phyloP scores from a whole-genome alignment of 2,888 invertebrate species.

The Drosophila crucigera region DNA sequence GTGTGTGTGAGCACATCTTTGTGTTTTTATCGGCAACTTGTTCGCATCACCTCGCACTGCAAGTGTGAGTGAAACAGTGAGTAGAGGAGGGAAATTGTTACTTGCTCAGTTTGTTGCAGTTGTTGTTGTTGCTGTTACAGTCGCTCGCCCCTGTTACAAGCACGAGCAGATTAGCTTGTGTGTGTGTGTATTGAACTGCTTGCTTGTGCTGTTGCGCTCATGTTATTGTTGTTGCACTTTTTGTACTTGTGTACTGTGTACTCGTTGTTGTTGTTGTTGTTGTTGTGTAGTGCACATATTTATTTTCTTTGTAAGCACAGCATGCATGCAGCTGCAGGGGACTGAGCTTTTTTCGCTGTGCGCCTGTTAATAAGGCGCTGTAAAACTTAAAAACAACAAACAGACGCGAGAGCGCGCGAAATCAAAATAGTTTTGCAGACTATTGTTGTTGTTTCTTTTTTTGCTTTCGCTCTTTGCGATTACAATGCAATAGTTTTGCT shows the following conservation, averaged over 20 bases:
- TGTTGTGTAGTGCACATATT: constrained; percentile 48
- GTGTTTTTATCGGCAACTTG: constrained; percentile 58
- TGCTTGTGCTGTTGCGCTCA: constrained; percentile 39
- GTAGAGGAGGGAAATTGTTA: neutral
- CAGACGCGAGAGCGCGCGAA: constrained; percentile 62
- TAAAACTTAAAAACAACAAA: constrained; percentile 84
- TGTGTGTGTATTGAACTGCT: constrained; percentile 62
- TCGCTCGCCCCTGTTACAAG: constrained; percentile 28
- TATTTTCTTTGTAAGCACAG: constrained; percentile 68
- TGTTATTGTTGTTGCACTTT: constrained; percentile 52
- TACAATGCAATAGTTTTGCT: constrained; percentile 8
- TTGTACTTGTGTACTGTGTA: constrained; percentile 25
- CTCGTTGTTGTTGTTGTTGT: constrained; percentile 23
- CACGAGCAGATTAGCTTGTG: constrained; percentile 38
- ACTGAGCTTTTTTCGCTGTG: constrained; percentile 64
- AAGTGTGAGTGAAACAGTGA: constrained; percentile 52
- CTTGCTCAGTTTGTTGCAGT: constrained; percentile 11
- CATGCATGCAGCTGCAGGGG: constrained; percentile 36
- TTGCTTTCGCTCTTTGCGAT: neutral
- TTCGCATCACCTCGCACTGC: constrained; percentile 36
- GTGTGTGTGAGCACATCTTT: constrained; percentile 30
- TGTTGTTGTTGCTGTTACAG: constrained; percentile 29
- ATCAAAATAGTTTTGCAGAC: constrained; percentile 48
- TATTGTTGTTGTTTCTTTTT: constrained; percentile 23
- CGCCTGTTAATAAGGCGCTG: constrained; percentile 82